Base-by-base conservation (phyloP, 2,888 invertebrate species). In the Labia minor region DNA sequence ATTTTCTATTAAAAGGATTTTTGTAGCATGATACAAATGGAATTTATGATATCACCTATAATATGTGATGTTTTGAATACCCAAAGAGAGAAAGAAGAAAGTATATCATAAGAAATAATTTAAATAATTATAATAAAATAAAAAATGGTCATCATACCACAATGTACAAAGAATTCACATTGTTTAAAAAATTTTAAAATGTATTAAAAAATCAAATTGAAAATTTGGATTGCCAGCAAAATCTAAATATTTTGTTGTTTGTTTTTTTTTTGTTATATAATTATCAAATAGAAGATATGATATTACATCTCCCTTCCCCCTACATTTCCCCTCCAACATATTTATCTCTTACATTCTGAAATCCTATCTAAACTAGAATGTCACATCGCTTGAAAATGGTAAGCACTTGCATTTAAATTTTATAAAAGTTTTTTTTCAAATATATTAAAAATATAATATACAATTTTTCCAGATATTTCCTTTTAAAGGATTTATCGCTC, bases 401-500 rank as follows among this genome's bases (percentile, higher is more conserved):
- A 49, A 49, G 49, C 14, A 16, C 3, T 6, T 26, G 3, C n/a
- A 49, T 49, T 14, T 10, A n/a, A 4, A 4, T 16, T 49, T 14
- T 11, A 49, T 10, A 3, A 49, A 49, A 26, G 8, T 26, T 4
- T 14, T 49, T 49, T 49, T 49, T 49, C 4, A 49, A 49, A 11
- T 49, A 49, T 49, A n/a, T n/a, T n/a, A n/a, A n/a, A n/a, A n/a
- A n/a, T n/a, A n/a, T n/a, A 8, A 33, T 33, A 33, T 8, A 33
- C 33, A 33, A 4, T 49, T 49, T 49, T 62, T 72, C 69, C 69
- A 72, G 72, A 72, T 70, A 65, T 70, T 72, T 66, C 64, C 69
- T 37, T 86, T 83, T 68, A 79, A 81, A 72, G 90, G 89, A 8
- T 74, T 87, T 14, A 81, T 88, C 77, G 86, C 85, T 0, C 89